Base-by-base conservation (phyloP, 2,113 vertebrate species). In the Scophthalmus maximus region DNA sequence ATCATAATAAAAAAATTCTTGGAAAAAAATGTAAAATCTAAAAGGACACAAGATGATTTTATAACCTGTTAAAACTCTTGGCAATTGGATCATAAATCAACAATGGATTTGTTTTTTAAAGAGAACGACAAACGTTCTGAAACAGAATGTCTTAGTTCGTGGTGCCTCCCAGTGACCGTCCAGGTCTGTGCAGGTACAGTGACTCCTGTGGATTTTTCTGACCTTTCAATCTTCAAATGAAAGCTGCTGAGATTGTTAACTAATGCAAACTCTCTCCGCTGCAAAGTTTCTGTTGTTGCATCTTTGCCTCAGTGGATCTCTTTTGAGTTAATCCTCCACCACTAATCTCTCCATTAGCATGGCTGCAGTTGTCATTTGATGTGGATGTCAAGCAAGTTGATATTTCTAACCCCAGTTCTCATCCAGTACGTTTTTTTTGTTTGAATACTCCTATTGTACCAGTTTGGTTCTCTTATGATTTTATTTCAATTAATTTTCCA, bases 321-420 rank as follows among this genome's bases (percentile, higher is more conserved):
- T 84, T n/a, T 57, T 84, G 57, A 84, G 82, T 87, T 89, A 68
- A 76, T 75, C 76, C 76, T 79, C 73, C 76, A 72, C 82, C 87
- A 89, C 88, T 92, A 91, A 86, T 92, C 82, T 87, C 65, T 30
- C 87, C 87, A 88, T 89, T 85, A 87, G 91, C 93, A 93, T 94
- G 93, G 85, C 91, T 89, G 86, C 86, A 87, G 90, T 88, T 90
- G 86, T 90, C 91, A 87, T 93, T 90, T 91, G 82, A 92, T 92
- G 88, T 97, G 96, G 97, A 98, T 98, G 97, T 95, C 97, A 94
- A 95, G 96, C 88, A 93, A 95, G 92, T 93, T 93, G 96, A 97
- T 98, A 98, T 98, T 99, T 98, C 97, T 98, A 96, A 96, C 94
- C 91, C 93, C 89, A 87, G 89, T 92, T 94, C 91, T 95, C 93